phyloP scores from a whole-genome alignment of 23 tunicate species.

The Oikopleura dioica region DNA sequence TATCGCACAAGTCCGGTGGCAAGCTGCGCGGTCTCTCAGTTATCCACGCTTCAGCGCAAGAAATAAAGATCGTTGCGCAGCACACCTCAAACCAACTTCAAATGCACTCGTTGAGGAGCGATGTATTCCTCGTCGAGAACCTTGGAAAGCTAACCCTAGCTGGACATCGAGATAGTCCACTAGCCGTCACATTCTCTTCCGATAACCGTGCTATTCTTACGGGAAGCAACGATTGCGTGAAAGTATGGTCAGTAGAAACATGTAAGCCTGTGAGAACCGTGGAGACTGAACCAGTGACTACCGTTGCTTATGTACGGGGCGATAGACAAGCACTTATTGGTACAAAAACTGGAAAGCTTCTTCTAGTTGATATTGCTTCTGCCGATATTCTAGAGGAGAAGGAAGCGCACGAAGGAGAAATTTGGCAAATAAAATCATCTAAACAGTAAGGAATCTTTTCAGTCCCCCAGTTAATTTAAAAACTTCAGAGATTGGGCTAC shows the following conservation, averaged over 20 bases:
- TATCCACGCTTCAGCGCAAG: background rate
- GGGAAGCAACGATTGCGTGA: conserved; percentile 29
- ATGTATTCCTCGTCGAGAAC: background rate
- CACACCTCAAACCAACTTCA: background rate
- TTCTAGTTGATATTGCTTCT: conserved; percentile 54
- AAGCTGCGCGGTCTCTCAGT: background rate
- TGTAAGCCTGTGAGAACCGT: conserved; percentile 21
- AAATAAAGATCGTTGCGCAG: background rate
- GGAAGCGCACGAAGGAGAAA: background rate
- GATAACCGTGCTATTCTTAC: conserved; percentile 41
- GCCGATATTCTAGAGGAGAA: conserved; percentile 15
- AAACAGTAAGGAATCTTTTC: background rate
- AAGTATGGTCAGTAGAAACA: conserved; percentile 29
- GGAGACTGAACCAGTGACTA: conserved; percentile 19
- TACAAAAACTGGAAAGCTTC: conserved; percentile 37
- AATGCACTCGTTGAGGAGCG: background rate
- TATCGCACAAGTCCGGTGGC: background rate
- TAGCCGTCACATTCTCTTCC: conserved; percentile 19
- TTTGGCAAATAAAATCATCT: background rate
- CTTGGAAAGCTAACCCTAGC: background rate
- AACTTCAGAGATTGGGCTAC: conserved; percentile 23
- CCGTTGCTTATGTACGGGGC: conserved; percentile 52
- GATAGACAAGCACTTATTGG: conserved; percentile 42
- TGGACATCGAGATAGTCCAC: background rate
- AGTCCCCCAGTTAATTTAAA: background rate